Evolutionary conservation across 1,140 invertebrate genomes (phyloP).

Genomic region (Sycobia sp.): DNA sequence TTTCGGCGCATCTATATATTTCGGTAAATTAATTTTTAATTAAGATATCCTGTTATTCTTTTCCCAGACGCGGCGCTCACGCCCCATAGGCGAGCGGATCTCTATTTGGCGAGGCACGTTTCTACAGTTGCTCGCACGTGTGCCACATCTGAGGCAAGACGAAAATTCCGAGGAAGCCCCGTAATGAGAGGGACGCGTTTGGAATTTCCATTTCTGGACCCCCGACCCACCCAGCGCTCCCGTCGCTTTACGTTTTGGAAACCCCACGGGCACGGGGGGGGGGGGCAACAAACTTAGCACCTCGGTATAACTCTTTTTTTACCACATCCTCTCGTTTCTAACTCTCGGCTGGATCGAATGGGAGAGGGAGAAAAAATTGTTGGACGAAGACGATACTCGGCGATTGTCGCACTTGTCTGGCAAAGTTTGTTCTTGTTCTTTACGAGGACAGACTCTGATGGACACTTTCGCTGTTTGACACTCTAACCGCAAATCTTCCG

Average conservation of each 20-base stretch:
- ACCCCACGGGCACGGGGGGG: too few relatives aligned
- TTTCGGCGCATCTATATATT: too few relatives aligned
- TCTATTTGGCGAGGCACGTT: slow-evolving; percentile 17
- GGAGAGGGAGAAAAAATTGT: slow-evolving; percentile 6
- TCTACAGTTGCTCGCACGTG: slow-evolving; percentile 10
- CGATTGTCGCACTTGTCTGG: background rate
- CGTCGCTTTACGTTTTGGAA: too few relatives aligned
- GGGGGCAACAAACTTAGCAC: too few relatives aligned
- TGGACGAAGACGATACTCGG: background rate
- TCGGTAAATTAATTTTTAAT: too few relatives aligned
- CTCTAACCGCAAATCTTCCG: background rate
- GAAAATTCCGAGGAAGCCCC: slow-evolving; percentile 24
- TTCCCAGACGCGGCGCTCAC: background rate
- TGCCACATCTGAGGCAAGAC: slow-evolving; percentile 22
- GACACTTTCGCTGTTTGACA: background rate
- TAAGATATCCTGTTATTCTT: slow-evolving; percentile 8
- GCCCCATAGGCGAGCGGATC: background rate
- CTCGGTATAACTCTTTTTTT: too few relatives aligned
- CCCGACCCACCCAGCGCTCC: background rate
- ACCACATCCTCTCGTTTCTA: too few relatives aligned
- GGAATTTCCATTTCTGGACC: slow-evolving; percentile 23
- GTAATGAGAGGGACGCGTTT: slow-evolving; percentile 21
- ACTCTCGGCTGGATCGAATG: too few relatives aligned
- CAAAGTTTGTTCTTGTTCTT: slow-evolving; percentile 5
- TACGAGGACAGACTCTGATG: background rate